Base-by-base conservation (phyloP, 2,113 vertebrate genomes). In the Zosterops pallidus region DNA sequence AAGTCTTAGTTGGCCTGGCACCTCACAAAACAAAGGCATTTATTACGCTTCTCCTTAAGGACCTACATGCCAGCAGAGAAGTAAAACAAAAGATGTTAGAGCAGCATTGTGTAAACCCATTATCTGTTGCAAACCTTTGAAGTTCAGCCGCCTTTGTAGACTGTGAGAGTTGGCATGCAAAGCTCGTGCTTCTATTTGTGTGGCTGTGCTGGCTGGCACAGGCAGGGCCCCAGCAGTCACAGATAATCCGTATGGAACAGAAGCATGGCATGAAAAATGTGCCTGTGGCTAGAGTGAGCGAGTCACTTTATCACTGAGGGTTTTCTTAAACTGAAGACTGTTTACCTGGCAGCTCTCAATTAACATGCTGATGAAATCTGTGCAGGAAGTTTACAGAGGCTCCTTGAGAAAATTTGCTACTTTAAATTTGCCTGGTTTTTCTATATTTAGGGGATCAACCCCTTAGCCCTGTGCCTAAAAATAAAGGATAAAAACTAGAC, bases 1-100 rank as follows among this genome's bases (percentile, higher is more conserved):
- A 37, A n/a, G 10, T 44, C 53, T 64, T 62, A 41, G 39, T 2
- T 86, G 63, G 35, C 24, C 39, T 5, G 12, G 42, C 6, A 4
- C 20, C 13, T 81, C 60, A 28, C 37, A 41, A 41, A 72, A 78
- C 5, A 56, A 82, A 83, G 41, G 2, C 23, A 35, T n/a, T 69
- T 55, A 41, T 76, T 72, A 33, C 0, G 0, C 50, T 53, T 68
- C 37, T 86, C 25, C 0, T 0, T 12, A 41, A 74, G 37, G 37
- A 22, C 46, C 39, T 56, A 3, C 0, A 1, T 44, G 25, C 12
- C 47, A 57, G 22, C 59, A 81, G 55, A 52, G 64, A 41, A 50
- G 28, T 23, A 44, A 69, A 69, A 92, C 25, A 71, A 76, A 80
- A 62, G 46, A 22, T 46, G 50, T 33, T 77, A 69, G 71, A 80